Base-by-base conservation (phyloP, 1,140 invertebrate genomes). In the Chionoecetes opilio region DNA sequence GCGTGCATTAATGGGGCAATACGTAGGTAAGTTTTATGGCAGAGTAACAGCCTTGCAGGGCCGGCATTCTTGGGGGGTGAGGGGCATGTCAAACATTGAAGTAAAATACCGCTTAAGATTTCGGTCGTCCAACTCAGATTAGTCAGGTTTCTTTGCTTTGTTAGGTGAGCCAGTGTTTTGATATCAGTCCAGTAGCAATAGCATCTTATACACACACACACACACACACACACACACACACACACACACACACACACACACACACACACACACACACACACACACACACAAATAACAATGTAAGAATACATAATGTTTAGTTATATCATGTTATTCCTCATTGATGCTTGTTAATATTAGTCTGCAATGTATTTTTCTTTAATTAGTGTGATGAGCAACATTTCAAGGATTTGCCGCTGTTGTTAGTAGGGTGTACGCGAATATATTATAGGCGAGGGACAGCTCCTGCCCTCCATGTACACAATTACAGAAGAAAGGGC, bases 311-410 rank as follows among this genome's bases (percentile, higher is more conserved):
- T 26, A 75, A 75, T 21, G 63, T 75, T 75, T 75, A n/a, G 21
- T n/a, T n/a, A 21, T 3, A 17, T 6, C 6, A n/a, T 75, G 63
- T n/a, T n/a, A 75, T 75, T n/a, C 63, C 63, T 26, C n/a, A 21
- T 6, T 75, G 63, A 3, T 75, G 63, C 21, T 75, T 75, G n/a
- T 75, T 75, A 75, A n/a, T 26, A 75, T 75, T 75, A 75, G 63
- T 0, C 21, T n/a, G 63, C n/a, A 6, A n/a, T 26, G 63, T 75
- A 75, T 75, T 75, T 75, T n/a, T 21, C 63, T 75, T 75, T n/a
- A 75, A 75, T 75, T n/a, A 75, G 63, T n/a, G n/a, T 75, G n/a
- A n/a, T n/a, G 21, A 75, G 63, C n/a, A n/a, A n/a, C n/a, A 75
- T 75, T 75, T 75, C 63, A 75, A 21, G 5, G n/a, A 26, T n/a